Base-by-base conservation (phyloP, 2,888 invertebrate species). In the Nomada flava region DNA sequence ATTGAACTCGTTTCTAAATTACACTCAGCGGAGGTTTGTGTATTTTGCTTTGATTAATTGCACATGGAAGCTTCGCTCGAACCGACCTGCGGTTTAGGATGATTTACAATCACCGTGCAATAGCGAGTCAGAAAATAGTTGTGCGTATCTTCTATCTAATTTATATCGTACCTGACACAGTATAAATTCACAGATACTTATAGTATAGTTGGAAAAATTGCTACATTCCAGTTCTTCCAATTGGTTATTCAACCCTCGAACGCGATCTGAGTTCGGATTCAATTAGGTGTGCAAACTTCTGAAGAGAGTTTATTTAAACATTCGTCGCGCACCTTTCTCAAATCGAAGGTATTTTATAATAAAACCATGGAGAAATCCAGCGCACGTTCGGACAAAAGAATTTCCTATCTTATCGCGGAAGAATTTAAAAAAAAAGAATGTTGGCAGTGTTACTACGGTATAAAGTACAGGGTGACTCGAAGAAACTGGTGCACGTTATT, bases 21-120 rank as follows among this genome's bases (percentile, higher is more conserved):
- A 11, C 13, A 42, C 42, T 29, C 7, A 60, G 15, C 23, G 29
- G 52, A 52, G 9, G 26, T 44, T 69, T 13, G 3, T 23, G 44
- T 18, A 23, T 13, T 10, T 57, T 42, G 7, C 36, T 0, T 44
- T 44, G 3, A 18, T 42, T 55, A 47, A 52, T 76, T 23, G 42
- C 42, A 23, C 47, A 11, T 29, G 62, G 67, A 82, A 74, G 65
- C 74, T 64, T 71, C 26, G 59, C 69, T 23, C 5, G 47, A 70
- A 83, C 83, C 83, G 83, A 74, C 83, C 83, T 65, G 83, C 83
- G 83, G 83, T 75, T 70, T 65, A 72, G 4, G n/a, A 18, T 44
- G 29, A 71, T 65, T 42, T 20, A 65, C 72, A 20, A 29, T 59
- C n/a, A 59, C 36, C 36, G 71, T 53, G 53, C 47, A 29, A 44